Percentiles rank a stretch among this genome's conserved stretches.
These are phyloP conservation scores for Teleogryllus oceanicus DNA, from an alignment of 2,888 invertebrate species.

Conservation along the genomic window DNA sequence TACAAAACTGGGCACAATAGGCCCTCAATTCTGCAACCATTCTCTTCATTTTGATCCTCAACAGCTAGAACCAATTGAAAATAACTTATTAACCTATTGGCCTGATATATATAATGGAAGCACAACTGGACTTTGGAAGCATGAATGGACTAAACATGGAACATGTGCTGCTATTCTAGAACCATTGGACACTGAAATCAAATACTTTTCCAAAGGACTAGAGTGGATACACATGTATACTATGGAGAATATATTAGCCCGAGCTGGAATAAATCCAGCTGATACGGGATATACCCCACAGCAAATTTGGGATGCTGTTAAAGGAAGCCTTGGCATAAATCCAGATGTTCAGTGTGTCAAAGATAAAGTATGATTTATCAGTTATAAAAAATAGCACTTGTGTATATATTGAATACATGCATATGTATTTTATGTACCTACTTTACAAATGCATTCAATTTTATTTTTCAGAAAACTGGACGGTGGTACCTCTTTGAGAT, in stretches of 20 bases:
- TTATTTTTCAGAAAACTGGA: not conserved
- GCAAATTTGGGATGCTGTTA: constrained; percentile 54
- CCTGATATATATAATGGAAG: constrained; percentile 64
- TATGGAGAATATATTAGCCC: constrained; percentile 57
- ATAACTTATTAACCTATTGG: constrained; percentile 62
- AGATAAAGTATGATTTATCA: constrained; percentile 48
- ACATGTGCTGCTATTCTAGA: constrained; percentile 67
- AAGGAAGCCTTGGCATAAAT: constrained; percentile 54
- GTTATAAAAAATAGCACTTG: too few species aligned
- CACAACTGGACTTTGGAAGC: constrained; percentile 60
- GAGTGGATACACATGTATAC: constrained; percentile 59
- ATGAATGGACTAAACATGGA: constrained; percentile 82
- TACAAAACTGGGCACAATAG: constrained; percentile 61
- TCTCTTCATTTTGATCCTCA: constrained; percentile 63
- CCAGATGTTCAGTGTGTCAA: constrained; percentile 63
- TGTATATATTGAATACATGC: too few species aligned
- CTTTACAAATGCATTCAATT: not conserved
- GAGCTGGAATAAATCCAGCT: constrained; percentile 57
- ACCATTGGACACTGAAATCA: constrained; percentile 57
- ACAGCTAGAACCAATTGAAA: constrained; percentile 57
- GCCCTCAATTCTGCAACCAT: constrained; percentile 69
- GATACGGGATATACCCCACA: constrained; percentile 39
- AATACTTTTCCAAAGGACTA: constrained; percentile 67
- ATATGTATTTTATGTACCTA: too few species aligned
- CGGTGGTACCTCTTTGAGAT: constrained; percentile 62